Conservation (phyloP, 1,140 invertebrate species). For the Caerostris extrusa region DNA sequence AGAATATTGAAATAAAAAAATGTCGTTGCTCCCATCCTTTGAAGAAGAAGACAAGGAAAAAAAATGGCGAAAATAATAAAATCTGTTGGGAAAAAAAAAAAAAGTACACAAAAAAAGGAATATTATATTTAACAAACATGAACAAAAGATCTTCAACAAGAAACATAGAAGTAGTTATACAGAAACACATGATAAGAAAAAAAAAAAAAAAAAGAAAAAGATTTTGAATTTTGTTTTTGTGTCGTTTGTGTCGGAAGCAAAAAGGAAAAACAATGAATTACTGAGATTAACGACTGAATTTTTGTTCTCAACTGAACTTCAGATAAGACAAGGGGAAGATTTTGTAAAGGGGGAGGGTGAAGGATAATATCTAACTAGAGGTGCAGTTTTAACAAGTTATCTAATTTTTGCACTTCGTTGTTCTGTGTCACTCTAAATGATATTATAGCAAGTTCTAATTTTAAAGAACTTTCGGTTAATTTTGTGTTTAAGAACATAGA, state of each 20-base stretch:
- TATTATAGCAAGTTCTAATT: not conserved
- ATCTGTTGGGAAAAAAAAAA: not conserved
- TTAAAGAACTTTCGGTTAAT: not conserved
- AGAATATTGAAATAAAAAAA: too few species aligned
- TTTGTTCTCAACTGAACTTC: conserved; percentile 10
- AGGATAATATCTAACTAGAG: not conserved
- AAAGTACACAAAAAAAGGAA: not conserved
- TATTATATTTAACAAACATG: not conserved
- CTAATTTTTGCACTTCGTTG: conserved; percentile 3
- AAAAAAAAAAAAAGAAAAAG: not conserved
- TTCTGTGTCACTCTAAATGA: not conserved
- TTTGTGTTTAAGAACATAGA: not conserved
- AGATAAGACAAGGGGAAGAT: conserved; percentile 17
- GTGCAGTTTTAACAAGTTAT: conserved; percentile 1
- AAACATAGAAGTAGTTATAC: not conserved
- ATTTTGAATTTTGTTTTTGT: not conserved
- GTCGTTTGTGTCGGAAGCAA: not conserved
- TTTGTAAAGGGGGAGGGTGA: not conserved
- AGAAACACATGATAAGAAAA: not conserved
- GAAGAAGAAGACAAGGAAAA: not conserved
- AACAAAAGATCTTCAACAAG: not conserved
- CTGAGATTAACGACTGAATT: conserved; percentile 54
- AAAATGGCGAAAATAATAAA: not conserved
- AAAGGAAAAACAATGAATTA: conserved; percentile 35
- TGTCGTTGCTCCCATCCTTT: not conserved